These are phyloP conservation scores for Lasioglossum baleicum DNA, from an alignment of 1,140 invertebrate species.

Conservation along the genomic window DNA sequence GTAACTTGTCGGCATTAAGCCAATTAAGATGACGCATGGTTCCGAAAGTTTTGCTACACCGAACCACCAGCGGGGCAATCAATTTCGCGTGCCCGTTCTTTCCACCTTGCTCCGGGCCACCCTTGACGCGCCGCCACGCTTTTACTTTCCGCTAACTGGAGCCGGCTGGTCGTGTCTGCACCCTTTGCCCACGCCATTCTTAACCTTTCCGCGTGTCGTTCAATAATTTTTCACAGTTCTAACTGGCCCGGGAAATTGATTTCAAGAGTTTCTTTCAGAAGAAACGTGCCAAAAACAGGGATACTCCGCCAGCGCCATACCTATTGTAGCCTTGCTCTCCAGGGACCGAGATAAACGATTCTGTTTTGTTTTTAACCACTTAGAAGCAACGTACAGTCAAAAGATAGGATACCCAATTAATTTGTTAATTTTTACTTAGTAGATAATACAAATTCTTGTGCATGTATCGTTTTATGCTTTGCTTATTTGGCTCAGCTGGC, in stretches of 20 bases:
- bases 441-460: too few species aligned
- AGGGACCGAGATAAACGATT: too few species aligned
- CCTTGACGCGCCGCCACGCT: background rate
- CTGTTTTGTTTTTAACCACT: too few species aligned
- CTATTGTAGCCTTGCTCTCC: too few species aligned
- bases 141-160: slow-evolving; percentile 13
- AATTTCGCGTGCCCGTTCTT: slow-evolving; percentile 63
- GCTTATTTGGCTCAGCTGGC: too few species aligned
- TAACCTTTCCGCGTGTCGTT: background rate
- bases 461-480: too few species aligned
- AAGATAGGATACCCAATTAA: too few species aligned
- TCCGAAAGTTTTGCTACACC: slow-evolving; percentile 66
- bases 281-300: too few species aligned
- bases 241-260: slow-evolving; percentile 36
- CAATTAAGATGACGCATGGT: slow-evolving; percentile 76
- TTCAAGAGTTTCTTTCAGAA: slow-evolving; percentile 22
- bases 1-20: slow-evolving; percentile 75
- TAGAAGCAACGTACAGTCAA: too few species aligned
- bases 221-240: slow-evolving; percentile 55
- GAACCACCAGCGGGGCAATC: slow-evolving; percentile 59
- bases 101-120: background rate
- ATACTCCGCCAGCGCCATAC: too few species aligned
- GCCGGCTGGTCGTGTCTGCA: background rate
- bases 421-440: too few species aligned
- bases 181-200: slow-evolving; percentile 15